Conservation (phyloP, 2,888 invertebrate genomes). For the Tribolium freemani region DNA sequence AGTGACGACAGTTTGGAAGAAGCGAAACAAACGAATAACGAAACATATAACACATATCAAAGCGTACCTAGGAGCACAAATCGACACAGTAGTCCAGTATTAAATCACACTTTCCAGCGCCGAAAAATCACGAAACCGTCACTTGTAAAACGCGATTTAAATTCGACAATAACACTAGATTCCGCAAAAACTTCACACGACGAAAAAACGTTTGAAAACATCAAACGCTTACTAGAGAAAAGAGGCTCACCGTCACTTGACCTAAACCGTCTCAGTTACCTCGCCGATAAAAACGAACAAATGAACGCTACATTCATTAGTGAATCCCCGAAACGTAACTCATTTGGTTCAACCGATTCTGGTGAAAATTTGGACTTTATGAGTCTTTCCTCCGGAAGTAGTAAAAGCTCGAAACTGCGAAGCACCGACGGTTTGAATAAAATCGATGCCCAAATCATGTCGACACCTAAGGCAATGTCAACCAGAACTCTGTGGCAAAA, state of each 20-base stretch:
- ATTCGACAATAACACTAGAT: constrained; percentile 19
- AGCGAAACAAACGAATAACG: not conserved
- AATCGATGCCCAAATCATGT: constrained; percentile 64
- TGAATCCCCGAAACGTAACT: constrained; percentile 39
- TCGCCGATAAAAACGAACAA: constrained; percentile 23
- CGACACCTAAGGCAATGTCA: constrained; percentile 62
- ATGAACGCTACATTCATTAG: not conserved
- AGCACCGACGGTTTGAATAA: constrained; percentile 66
- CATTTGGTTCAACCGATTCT: constrained; percentile 60
- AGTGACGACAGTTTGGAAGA: not conserved
- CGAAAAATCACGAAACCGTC: constrained; percentile 7
- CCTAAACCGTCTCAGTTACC: constrained; percentile 39
- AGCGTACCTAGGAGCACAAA: not conserved
- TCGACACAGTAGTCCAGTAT: not conserved
- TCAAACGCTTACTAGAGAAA: constrained; percentile 28
- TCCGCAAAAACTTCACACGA: not conserved
- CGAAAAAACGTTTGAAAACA: constrained; percentile 22
- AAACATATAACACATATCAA: constrained; percentile 14
- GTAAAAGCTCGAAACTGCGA: constrained; percentile 63
- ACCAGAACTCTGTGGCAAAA: constrained; percentile 52
- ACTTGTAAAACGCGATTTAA: constrained; percentile 1
- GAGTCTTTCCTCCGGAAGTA: constrained; percentile 65
- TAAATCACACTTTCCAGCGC: constrained; percentile 11
- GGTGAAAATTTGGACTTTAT: constrained; percentile 66
- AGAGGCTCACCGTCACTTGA: constrained; percentile 38